Base-by-base conservation (phyloP, 2,113 vertebrate species). In the Ptilonorhynchus violaceus region DNA sequence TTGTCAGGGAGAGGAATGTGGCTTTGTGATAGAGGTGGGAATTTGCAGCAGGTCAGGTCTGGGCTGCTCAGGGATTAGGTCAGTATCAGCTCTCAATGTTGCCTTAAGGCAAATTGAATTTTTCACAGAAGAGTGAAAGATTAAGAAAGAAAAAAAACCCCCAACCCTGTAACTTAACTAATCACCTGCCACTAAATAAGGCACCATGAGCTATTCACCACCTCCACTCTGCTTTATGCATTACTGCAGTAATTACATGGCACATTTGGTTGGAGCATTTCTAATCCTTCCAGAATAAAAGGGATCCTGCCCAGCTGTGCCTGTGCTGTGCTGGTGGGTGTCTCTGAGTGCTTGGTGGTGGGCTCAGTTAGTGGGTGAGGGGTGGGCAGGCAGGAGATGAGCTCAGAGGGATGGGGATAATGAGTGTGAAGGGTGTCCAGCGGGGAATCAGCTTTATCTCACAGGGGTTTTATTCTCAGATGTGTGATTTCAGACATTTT, bases 51-150 rank as follows among this genome's bases (percentile, higher is more conserved):
- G 85, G 73, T 87, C 92, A 72, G 72, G 73, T 28, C 86, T 2
- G 5, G 63, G 85, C 88, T 95, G 76, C 75, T n/a, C 46, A 41
- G 66, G 92, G 92, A 95, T 96, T 92, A 96, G 76, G 93, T 88
- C 33, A 64, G 49, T 79, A 88, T 84, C 91, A 85, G 88, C 44
- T 70, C 59, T 72, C 74, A 44, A 3, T 15, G 24, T 35, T 75
- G 75, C 77, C 87, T 80, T 60, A 53, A 83, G 89, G 84, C 69
- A 95, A 95, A 95, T 41, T 78, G 67, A 66, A 69, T 93, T 96
- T 85, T 89, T 89, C 64, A 69, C 59, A 70, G 68, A 64, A 30
- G 25, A 62, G 27, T 6, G 4, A 79, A 90, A 59, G 59, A 75
- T 27, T 49, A 84, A 23, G 56, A 28, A 70, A 77, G 70, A 18